Percentiles rank a stretch among this genome's conserved stretches.
Conservation (phyloP, 2,888 invertebrate genomes). For the Leptodirus hochenwartii region DNA sequence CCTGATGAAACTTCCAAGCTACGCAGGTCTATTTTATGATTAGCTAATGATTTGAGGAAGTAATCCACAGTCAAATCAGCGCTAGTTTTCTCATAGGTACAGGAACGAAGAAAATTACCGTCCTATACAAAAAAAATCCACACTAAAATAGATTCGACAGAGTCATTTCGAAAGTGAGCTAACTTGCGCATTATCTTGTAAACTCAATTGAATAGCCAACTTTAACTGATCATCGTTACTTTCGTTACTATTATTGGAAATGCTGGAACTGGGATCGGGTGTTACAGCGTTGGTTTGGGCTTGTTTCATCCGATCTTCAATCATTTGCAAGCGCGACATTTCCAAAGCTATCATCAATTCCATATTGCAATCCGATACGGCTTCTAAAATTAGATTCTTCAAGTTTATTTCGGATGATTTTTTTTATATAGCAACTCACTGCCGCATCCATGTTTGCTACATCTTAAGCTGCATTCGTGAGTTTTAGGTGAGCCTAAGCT, state of each 20-base stretch:
- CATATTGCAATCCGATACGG: constrained; percentile 34
- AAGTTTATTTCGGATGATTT: constrained; percentile 1
- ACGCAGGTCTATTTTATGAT: constrained; percentile 28
- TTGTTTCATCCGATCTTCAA: constrained; percentile 37
- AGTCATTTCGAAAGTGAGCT: too few species aligned
- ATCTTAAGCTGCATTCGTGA: constrained; percentile 35
- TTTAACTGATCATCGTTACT: constrained; percentile 30
- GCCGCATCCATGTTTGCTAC: constrained; percentile 24
- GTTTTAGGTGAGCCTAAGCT: constrained; percentile 22
- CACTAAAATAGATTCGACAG: too few species aligned
- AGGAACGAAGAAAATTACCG: too few species aligned
- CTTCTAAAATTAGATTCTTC: constrained; percentile 4
- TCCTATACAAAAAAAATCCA: too few species aligned
- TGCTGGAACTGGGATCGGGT: constrained; percentile 23
- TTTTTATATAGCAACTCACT: constrained; percentile 14
- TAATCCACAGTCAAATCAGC: constrained; percentile 34
- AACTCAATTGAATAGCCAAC: constrained; percentile 33
- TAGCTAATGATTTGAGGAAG: constrained; percentile 31
- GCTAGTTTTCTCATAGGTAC: constrained; percentile 24
- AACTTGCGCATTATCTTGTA: too few species aligned
- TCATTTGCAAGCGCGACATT: constrained; percentile 48
- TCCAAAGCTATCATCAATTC: constrained; percentile 46
- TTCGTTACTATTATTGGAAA: constrained; percentile 24
- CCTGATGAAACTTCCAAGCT: constrained; percentile 23
- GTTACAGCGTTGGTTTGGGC: constrained; percentile 18